These are phyloP conservation scores for Pyralis farinalis DNA, from an alignment of 2,888 invertebrate species.

Conservation along the genomic window DNA sequence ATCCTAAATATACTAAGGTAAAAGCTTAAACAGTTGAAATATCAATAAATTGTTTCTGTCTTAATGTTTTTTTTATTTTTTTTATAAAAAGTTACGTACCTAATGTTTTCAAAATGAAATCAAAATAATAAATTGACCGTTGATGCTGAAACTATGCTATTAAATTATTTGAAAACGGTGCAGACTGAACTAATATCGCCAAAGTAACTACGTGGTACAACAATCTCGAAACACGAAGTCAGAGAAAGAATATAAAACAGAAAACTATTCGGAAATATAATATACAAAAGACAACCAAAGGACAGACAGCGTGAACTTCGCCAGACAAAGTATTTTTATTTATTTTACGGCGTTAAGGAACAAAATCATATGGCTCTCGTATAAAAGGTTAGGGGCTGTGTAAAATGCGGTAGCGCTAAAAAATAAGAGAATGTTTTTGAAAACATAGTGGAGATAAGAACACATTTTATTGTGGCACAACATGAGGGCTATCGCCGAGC, in stretches of 20 bases:
- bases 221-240: conserved; percentile 16
- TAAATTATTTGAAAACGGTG: neutral
- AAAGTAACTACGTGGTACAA: neutral
- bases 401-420: conserved; percentile 47
- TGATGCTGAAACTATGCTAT: neutral
- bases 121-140: too few species aligned
- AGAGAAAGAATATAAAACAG: conserved; percentile 17
- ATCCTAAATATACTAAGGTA: too few species aligned
- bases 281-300: conserved; percentile 31
- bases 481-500: conserved; percentile 56
- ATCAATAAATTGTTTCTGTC: too few species aligned
- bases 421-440: conserved; percentile 54
- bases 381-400: conserved; percentile 34
- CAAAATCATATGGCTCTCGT: conserved; percentile 16
- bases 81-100: too few species aligned
- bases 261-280: conserved; percentile 22
- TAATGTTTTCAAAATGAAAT: too few species aligned
- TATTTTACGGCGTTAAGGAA: conserved; percentile 23
- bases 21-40: too few species aligned
- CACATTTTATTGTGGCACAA: conserved; percentile 56
- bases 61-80: too few species aligned
- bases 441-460: conserved; percentile 65
- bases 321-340: conserved; percentile 10
- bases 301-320: conserved; percentile 20
- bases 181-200: neutral